A percentile compares a stretch with the other conserved stretches of the same genome.
These are phyloP conservation scores for Zosterops hypoxanthus DNA, from an alignment of 2,113 vertebrate genomes.

Conservation along the genomic window DNA sequence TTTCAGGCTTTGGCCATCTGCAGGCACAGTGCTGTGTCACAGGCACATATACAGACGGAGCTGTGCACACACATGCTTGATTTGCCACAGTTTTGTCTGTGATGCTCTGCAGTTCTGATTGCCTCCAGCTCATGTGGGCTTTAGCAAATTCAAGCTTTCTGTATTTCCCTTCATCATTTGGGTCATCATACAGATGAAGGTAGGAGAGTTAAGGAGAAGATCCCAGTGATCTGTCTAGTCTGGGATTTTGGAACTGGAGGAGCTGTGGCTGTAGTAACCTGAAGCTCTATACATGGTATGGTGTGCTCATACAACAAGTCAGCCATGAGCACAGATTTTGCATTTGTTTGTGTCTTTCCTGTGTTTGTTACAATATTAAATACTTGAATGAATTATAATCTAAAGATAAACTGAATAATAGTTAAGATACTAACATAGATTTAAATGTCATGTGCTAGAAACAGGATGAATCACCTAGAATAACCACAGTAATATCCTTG, in stretches of 20 bases:
- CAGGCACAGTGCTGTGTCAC: neutral
- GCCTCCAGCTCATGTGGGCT: neutral
- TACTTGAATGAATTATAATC: neutral
- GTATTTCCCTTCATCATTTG: neutral
- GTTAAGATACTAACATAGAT: neutral
- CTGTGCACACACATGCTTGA: neutral
- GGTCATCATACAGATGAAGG: neutral
- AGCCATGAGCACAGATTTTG: neutral
- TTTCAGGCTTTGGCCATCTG: neutral
- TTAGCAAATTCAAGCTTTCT: neutral
- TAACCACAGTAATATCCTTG: neutral
- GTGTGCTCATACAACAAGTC: neutral
- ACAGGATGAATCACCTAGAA: neutral
- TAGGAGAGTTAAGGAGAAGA: neutral
- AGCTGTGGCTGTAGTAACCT: neutral
- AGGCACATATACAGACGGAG: neutral
- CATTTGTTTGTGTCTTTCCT: neutral
- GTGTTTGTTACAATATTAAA: neutral
- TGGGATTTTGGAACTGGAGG: neutral
- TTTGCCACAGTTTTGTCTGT: neutral
- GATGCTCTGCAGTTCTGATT: neutral
- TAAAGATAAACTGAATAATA: neutral
- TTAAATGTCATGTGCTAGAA: neutral
- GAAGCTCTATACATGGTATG: neutral
- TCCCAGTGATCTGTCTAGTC: neutral